Conservation (phyloP, 2,113 vertebrate genomes). For the Actenoides hombroni region DNA sequence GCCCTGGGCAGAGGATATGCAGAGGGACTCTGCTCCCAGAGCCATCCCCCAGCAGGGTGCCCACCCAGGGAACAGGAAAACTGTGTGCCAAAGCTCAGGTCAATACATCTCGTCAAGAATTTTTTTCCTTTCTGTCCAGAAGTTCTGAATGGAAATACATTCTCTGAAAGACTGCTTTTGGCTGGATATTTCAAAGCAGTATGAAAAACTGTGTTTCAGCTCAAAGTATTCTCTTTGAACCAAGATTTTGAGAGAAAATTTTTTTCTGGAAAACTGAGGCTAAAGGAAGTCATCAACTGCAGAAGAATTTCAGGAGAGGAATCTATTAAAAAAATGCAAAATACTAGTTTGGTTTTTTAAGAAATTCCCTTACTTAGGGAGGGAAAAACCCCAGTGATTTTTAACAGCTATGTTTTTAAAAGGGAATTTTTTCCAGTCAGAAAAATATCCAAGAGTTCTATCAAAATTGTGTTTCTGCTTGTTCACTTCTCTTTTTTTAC, state of each 20-base stretch:
- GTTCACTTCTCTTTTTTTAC: neutral
- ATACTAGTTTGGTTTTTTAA: neutral
- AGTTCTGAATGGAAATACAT: neutral
- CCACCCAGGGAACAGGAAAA: neutral
- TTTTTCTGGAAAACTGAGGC: conserved; percentile 16
- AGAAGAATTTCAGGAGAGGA: neutral
- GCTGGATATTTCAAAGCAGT: conserved; percentile 4
- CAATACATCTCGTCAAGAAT: neutral
- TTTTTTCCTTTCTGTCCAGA: neutral
- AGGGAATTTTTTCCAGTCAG: neutral
- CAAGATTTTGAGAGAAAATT: neutral
- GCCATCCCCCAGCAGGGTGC: neutral
- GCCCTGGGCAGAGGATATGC: neutral
- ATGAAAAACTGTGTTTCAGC: neutral
- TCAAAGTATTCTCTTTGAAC: neutral
- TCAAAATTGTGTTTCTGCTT: neutral
- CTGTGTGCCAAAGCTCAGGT: neutral
- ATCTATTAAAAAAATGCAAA: neutral
- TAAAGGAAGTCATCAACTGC: conserved; percentile 16
- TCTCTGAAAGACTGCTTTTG: neutral
- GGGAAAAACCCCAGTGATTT: neutral
- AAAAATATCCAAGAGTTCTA: neutral
- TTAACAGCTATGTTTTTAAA: neutral
- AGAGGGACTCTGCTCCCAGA: neutral
- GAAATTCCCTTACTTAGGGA: neutral